Conservation (phyloP, 2,113 vertebrate genomes). For the Dicaeum eximium region DNA sequence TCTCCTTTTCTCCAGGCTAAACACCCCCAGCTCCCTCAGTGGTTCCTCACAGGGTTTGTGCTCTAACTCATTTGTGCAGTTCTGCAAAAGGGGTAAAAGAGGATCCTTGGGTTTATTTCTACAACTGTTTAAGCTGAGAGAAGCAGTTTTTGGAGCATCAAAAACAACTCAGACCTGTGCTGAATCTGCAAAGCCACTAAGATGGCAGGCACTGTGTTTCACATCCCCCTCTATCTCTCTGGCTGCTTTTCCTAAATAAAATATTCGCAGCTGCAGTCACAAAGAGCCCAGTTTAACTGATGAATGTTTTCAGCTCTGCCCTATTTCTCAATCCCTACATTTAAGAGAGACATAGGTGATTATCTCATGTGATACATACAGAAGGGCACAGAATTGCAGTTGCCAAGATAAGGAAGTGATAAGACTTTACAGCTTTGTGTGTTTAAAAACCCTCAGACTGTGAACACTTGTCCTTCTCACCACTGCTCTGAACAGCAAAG, state of each 20-base stretch:
- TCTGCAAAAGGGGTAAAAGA: background rate
- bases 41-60: accelerated
- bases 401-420: background rate
- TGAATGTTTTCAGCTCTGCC: background rate
- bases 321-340: background rate
- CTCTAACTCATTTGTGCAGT: background rate
- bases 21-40: background rate
- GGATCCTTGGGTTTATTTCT: background rate
- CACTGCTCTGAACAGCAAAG: background rate
- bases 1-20: background rate
- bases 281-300: background rate
- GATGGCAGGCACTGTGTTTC: background rate
- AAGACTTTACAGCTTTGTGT: background rate
- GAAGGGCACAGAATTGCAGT: background rate
- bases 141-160: background rate
- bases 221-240: background rate
- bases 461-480: background rate
- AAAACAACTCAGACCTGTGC: background rate
- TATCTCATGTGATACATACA: background rate
- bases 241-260: background rate
- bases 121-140: background rate
- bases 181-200: background rate
- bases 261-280: background rate
- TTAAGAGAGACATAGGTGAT: background rate
- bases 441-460: background rate